Conservation (phyloP, 2,113 vertebrate genomes). For the Sminthopsis crassicaudata region DNA sequence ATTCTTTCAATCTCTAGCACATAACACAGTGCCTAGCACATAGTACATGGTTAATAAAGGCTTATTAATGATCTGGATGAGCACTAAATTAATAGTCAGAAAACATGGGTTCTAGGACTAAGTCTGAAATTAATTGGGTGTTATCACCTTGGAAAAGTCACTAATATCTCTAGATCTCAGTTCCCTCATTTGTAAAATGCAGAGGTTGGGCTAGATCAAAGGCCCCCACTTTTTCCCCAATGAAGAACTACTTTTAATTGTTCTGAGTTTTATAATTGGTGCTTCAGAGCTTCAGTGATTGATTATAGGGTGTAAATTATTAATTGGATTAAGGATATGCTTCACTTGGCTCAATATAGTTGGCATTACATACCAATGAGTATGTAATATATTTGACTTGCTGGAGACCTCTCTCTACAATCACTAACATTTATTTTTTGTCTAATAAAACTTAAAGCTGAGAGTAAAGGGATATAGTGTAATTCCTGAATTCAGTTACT, state of each 20-base stretch:
- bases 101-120: not conserved
- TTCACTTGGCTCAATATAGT: not conserved
- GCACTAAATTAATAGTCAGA: not conserved
- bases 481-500: not conserved
- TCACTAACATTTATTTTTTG: not conserved
- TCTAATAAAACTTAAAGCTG: not conserved
- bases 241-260: not conserved
- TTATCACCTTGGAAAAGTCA: not conserved
- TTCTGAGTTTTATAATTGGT: not conserved
- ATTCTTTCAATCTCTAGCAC: not conserved
- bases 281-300: not conserved
- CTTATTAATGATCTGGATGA: not conserved
- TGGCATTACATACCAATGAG: not conserved
- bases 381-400: not conserved
- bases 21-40: not conserved
- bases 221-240: not conserved
- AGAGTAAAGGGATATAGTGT: not conserved
- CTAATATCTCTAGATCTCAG: not conserved
- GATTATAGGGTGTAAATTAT: not conserved
- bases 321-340: not conserved
- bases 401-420: not conserved
- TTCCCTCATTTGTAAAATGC: not conserved
- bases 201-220: not conserved
- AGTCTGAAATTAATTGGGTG: not conserved
- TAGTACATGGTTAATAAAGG: not conserved